A percentile compares a stretch with the other conserved stretches of the same genome.
Conservation (phyloP, 1,140 invertebrate genomes). For the Pristionchus pacificus region DNA sequence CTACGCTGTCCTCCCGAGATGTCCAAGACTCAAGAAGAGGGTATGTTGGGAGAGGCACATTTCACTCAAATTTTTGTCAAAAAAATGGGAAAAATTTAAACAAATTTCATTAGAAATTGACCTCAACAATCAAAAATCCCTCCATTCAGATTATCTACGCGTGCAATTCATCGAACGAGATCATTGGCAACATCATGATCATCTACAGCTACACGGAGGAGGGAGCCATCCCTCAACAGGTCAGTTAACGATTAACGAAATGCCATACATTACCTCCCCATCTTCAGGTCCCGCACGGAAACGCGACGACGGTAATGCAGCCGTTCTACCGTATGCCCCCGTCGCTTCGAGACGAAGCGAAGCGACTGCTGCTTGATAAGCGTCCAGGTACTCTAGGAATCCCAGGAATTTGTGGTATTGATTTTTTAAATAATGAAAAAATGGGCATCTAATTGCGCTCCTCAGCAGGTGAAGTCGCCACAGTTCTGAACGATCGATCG, state of each 20-base stretch:
- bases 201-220: constrained; percentile 24
- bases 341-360: constrained; percentile 14
- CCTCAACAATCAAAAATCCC: neutral
- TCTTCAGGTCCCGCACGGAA: constrained; percentile 3
- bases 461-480: neutral
- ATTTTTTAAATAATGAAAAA: no score
- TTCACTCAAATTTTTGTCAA: no score
- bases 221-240: constrained; percentile 15
- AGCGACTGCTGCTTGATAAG: neutral
- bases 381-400: no score
- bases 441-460: no score
- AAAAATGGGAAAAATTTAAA: no score
- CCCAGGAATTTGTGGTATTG: no score
- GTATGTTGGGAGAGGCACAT: neutral
- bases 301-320: constrained; percentile 1
- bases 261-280: neutral
- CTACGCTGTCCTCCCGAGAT: constrained; percentile 21
- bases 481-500: neutral
- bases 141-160: constrained; percentile 28
- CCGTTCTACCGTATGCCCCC: constrained; percentile 20
- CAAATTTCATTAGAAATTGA: no score
- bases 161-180: constrained; percentile 11
- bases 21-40: constrained; percentile 23
- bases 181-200: constrained; percentile 28
- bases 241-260: no score